Conservation (phyloP, 2,113 vertebrate species). For the Anguilla rostrata region DNA sequence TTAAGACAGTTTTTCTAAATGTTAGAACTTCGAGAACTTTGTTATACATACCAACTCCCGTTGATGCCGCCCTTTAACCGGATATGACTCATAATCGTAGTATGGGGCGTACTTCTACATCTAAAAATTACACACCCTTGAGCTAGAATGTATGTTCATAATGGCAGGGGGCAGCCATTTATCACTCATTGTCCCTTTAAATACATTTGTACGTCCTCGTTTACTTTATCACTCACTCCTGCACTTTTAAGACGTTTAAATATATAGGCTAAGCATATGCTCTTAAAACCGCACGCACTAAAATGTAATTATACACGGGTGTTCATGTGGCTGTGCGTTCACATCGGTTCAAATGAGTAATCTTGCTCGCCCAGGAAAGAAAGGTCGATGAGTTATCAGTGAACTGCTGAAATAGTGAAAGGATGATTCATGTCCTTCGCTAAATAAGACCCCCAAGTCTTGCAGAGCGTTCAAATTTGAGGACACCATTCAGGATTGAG, state of each 20-base stretch:
- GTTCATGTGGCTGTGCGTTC: too few species aligned
- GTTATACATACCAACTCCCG: not conserved
- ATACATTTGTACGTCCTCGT: not conserved
- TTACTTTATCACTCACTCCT: not conserved
- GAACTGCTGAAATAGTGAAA: not conserved
- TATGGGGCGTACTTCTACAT: conserved; percentile 11
- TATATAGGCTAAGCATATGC: not conserved
- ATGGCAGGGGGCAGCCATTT: not conserved
- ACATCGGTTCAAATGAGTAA: not conserved
- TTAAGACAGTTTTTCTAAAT: not conserved
- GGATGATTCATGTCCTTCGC: too few species aligned
- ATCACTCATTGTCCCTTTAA: not conserved
- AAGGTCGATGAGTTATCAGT: not conserved
- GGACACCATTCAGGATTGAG: too few species aligned
- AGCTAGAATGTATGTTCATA: not conserved
- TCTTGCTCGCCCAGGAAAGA: not conserved
- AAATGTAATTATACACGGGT: not conserved
- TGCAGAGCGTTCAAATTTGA: too few species aligned
- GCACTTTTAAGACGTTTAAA: not conserved
- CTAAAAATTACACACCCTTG: not conserved
- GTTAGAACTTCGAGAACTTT: not conserved
- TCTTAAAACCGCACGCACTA: not conserved
- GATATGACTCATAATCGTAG: conserved; percentile 35
- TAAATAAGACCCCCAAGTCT: too few species aligned
- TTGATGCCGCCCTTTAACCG: conserved; percentile 18